Conservation (phyloP, 2,113 vertebrate species). For the Pteruthius melanotis region DNA sequence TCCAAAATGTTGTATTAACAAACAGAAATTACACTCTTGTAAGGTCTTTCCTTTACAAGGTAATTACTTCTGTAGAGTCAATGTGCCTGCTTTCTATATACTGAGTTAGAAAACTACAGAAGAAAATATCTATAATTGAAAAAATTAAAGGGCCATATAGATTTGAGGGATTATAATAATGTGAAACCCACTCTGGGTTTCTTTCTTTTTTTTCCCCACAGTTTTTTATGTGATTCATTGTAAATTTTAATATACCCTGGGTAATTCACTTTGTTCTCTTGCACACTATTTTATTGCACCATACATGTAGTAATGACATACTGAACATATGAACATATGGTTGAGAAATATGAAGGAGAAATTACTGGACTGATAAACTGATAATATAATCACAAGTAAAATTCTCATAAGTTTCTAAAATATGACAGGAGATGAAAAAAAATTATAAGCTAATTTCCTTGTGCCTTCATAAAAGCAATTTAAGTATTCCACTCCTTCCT, state of each 20-base stretch:
- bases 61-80: background rate
- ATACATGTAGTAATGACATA: background rate
- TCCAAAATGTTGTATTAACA: background rate
- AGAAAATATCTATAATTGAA: background rate
- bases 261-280: background rate
- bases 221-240: background rate
- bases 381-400: background rate
- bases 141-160: background rate
- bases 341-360: background rate
- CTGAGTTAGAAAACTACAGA: background rate
- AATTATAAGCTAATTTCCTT: background rate
- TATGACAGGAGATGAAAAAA: background rate
- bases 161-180: background rate
- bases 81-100: background rate
- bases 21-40: background rate
- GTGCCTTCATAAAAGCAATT: background rate
- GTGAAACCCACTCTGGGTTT: background rate
- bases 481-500: background rate
- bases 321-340: background rate
- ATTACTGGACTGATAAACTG: background rate
- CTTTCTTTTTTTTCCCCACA: accelerated
- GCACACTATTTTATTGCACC: background rate
- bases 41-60: background rate
- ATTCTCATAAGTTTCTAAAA: background rate
- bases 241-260: background rate